Base-by-base conservation (phyloP, 23 tunicate genomes). In the Botrylloides violaceus region DNA sequence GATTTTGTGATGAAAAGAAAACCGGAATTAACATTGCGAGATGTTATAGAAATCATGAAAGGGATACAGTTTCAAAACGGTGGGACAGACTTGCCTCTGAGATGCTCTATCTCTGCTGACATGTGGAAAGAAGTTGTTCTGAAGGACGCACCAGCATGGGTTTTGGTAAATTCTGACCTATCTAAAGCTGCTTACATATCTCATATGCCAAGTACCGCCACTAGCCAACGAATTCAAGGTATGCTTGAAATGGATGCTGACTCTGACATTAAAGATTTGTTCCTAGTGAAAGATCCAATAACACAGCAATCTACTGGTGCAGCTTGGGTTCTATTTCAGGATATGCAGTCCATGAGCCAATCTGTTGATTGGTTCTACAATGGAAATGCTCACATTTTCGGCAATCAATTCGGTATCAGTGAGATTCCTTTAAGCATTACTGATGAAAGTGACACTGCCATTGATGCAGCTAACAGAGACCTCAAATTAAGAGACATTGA, bases 241-340 rank as follows among this genome's bases (percentile, higher is more conserved):
- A 61, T 80, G 59, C 74, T 87, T 2, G 95, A 87, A 71, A 80
- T 76, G 82, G 95, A 87, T 35, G 95, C 95, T 19, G 86, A 87
- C 33, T 87, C 86, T 70, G 66, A 57, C 6, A 78, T 87, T 22
- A 29, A 66, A 27, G 86, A 87, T 20, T 56, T 71, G 19, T 83
- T 64, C 68, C 55, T 87, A 15, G 72, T 87, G 5, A 87, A 80
- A 55, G 95, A 87, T 80, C 86, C 95, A 5, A 76, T 76, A 1
- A 29, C 80, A 61, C 60, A 68, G 30, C 80, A 87, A 68, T 84
- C 80, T 22, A 76, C 95, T 9, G 95, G 95, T 4, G 74, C 86
- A 12, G 95, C 95, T 2, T 87, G 95, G 95, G 79, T 87, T 31
- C 61, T 87, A 32, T 76, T 87, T 62, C 70, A 53, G 15, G 49